Conservation (phyloP, 2,888 invertebrate genomes). For the Drosophila flavopinicola region DNA sequence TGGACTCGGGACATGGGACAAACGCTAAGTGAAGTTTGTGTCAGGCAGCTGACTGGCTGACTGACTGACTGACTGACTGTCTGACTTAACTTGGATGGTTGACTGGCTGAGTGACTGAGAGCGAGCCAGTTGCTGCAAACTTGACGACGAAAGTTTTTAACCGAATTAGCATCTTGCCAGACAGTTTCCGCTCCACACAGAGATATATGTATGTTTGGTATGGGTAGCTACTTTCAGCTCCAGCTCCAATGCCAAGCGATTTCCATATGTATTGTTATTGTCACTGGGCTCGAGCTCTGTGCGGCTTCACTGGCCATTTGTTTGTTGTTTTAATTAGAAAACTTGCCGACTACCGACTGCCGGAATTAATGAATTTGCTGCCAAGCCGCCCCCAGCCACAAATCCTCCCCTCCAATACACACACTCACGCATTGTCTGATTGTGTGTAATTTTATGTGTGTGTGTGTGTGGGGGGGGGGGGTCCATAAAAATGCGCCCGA, state of each 20-base stretch:
- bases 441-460: background rate
- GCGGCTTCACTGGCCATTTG: constrained; percentile 63
- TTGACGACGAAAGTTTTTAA: constrained; percentile 78
- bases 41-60: constrained; percentile 38
- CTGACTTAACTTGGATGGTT: constrained; percentile 26
- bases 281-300: constrained; percentile 25
- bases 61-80: constrained; percentile 6
- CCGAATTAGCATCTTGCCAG: constrained; percentile 79
- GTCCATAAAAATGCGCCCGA: constrained; percentile 64
- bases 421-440: constrained; percentile 1
- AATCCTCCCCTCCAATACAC: background rate
- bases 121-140: constrained; percentile 63
- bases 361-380: constrained; percentile 75
- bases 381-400: background rate
- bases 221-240: constrained; percentile 1
- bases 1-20: constrained; percentile 16
- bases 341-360: constrained; percentile 61
- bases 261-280: constrained; percentile 78
- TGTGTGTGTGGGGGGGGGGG: background rate
- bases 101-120: constrained; percentile 35
- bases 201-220: constrained; percentile 29
- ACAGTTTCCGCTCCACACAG: constrained; percentile 71
- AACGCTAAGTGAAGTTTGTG: constrained; percentile 63
- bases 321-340: constrained; percentile 80
- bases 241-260: constrained; percentile 42